Conservation (phyloP, 2,113 vertebrate species). For the Malaclemys terrapin region DNA sequence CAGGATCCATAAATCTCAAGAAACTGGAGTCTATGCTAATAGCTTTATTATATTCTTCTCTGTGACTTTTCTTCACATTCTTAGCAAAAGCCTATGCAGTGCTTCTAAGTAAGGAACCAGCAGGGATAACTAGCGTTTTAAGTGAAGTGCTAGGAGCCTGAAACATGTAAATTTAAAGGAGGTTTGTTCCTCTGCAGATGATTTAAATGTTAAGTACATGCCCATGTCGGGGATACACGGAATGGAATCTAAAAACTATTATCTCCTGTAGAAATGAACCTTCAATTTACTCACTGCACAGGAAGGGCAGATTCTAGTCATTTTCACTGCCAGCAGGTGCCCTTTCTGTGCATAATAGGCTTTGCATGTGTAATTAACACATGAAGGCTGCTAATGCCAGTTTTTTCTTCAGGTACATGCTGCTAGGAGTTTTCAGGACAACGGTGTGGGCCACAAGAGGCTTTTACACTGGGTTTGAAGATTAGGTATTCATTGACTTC, state of each 20-base stretch:
- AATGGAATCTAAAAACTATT: slow-evolving; percentile 87
- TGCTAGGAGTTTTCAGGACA: slow-evolving; percentile 78
- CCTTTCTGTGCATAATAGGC: slow-evolving; percentile 93
- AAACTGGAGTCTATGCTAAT: slow-evolving; percentile 52
- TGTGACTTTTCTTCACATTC: slow-evolving; percentile 48
- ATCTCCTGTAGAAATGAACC: slow-evolving; percentile 84
- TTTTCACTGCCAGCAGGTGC: slow-evolving; percentile 96
- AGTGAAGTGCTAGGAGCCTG: slow-evolving; percentile 79
- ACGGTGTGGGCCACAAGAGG: slow-evolving; percentile 61
- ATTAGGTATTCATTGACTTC: slow-evolving; percentile 70
- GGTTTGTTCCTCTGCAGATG: slow-evolving; percentile 80
- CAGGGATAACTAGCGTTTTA: slow-evolving; percentile 72
- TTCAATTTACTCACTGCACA: slow-evolving; percentile 80
- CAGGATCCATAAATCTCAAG: slow-evolving; percentile 36
- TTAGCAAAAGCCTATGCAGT: slow-evolving; percentile 48
- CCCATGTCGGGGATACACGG: slow-evolving; percentile 73
- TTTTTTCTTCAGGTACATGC: slow-evolving; percentile 83
- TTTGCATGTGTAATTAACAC: slow-evolving; percentile 97
- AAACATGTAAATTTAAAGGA: slow-evolving; percentile 81
- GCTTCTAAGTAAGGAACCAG: slow-evolving; percentile 19
- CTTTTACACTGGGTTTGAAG: slow-evolving; percentile 67
- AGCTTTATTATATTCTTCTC: slow-evolving; percentile 56
- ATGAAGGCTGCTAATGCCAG: slow-evolving; percentile 83
- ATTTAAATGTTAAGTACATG: slow-evolving; percentile 88
- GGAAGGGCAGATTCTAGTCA: slow-evolving; percentile 86